phyloP scores from a whole-genome alignment of 2,113 vertebrate species.

The Campylomormyrus tamandua region DNA sequence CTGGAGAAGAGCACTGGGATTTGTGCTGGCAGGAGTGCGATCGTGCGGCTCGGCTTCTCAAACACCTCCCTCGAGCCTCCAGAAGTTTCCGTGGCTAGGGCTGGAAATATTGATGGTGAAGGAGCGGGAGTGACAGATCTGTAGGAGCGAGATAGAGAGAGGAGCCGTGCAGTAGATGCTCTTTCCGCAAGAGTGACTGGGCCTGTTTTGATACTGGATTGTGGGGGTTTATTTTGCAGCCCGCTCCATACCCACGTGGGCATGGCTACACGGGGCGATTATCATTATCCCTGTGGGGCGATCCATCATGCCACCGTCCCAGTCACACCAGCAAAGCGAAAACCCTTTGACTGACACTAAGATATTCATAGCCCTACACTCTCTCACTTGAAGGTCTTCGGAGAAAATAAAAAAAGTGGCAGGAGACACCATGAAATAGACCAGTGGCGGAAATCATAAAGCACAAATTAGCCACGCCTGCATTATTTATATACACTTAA shows the following conservation, averaged over 20 bases:
- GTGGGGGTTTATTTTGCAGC: slow-evolving; percentile 28
- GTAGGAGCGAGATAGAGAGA: neutral
- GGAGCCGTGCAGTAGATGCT: neutral
- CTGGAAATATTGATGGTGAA: neutral
- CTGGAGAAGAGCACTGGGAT: neutral
- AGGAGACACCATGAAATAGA: neutral
- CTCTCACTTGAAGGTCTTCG: neutral
- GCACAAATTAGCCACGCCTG: neutral
- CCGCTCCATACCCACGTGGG: neutral
- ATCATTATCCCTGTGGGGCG: slow-evolving; percentile 18
- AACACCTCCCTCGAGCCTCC: neutral
- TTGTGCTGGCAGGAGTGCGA: neutral
- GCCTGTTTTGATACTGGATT: slow-evolving; percentile 22
- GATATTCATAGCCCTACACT: slow-evolving; percentile 14
- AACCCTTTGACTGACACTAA: slow-evolving; percentile 23
- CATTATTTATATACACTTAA: slow-evolving; percentile 6
- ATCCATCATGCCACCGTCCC: slow-evolving; percentile 27
- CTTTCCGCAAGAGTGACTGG: slow-evolving; percentile 24
- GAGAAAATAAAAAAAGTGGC: neutral
- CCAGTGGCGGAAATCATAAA: neutral
- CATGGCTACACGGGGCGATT: neutral
- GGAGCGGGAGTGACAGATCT: neutral
- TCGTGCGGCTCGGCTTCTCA: neutral
- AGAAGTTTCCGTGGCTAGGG: neutral
- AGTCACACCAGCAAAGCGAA: slow-evolving; percentile 17